Evolutionary conservation across 1,140 invertebrate species (phyloP).

Genomic region (Stegodyphus dumicola): DNA sequence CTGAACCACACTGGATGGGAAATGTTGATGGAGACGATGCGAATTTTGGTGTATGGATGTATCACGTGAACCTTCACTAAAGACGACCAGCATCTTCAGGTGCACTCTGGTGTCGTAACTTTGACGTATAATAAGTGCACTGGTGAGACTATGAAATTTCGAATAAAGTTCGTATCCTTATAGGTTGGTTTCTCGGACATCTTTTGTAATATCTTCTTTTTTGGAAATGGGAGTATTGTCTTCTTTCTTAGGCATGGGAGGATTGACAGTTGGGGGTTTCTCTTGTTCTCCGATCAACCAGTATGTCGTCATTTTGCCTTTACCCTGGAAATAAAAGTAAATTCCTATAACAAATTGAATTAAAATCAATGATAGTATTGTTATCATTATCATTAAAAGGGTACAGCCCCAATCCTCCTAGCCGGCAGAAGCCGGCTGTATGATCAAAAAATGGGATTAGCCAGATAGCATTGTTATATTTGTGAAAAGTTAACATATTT

Average conservation of each 20-base stretch:
- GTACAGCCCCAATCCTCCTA: no score
- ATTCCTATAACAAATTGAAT: not conserved
- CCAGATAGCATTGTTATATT: not conserved
- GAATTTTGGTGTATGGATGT: no score
- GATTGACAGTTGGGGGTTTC: not conserved
- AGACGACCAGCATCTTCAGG: not conserved
- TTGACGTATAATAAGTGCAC: slow-evolving; percentile 34
- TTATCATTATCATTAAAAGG: not conserved
- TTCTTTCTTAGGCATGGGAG: not conserved
- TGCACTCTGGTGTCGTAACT: not conserved
- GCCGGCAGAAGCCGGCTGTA: no score
- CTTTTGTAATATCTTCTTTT: slow-evolving; percentile 6
- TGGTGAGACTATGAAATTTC: not conserved
- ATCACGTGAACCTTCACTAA: no score
- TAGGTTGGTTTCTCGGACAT: slow-evolving; percentile 40
- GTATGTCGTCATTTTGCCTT: slow-evolving; percentile 88
- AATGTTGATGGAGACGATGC: no score
- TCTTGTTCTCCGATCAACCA: slow-evolving; percentile 78
- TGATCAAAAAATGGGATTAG: no score
- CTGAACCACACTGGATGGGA: no score
- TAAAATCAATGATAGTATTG: not conserved
- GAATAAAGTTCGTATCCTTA: not conserved
- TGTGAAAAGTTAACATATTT: not conserved
- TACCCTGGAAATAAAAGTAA: slow-evolving; percentile 73
- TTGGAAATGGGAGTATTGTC: not conserved